phyloP scores from a whole-genome alignment of 2,888 invertebrate species.

The Patella caerulea region DNA sequence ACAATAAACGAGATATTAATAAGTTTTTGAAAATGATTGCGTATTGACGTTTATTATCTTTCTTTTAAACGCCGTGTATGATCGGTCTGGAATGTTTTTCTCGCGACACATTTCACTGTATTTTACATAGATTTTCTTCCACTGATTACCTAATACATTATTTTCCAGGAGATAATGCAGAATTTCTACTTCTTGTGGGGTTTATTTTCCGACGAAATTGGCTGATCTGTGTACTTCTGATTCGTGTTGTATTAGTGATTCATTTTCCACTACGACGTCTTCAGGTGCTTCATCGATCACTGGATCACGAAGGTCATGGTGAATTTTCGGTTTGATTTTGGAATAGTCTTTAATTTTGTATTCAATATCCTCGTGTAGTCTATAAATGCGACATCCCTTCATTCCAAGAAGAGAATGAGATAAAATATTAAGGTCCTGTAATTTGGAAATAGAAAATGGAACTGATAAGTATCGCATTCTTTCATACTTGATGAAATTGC shows the following conservation, averaged over 20 bases:
- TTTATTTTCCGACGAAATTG: neutral
- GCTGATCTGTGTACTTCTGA: neutral
- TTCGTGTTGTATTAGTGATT: neutral
- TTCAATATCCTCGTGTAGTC: conserved; percentile 1
- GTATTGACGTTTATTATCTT: too few relatives aligned
- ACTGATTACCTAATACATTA: neutral
- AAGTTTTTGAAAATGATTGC: too few relatives aligned
- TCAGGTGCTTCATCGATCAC: neutral
- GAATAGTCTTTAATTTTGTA: neutral
- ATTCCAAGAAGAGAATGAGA: conserved; percentile 2
- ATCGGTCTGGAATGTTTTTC: neutral
- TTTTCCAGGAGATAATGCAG: neutral
- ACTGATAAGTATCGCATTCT: too few relatives aligned
- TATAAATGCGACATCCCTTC: neutral
- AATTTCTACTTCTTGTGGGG: neutral
- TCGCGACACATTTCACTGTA: neutral
- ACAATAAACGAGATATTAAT: too few relatives aligned
- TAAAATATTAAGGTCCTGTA: neutral
- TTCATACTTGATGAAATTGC: neutral
- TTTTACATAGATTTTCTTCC: neutral
- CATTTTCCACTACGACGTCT: neutral
- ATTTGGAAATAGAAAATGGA: conserved; percentile 3
- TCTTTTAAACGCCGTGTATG: too few relatives aligned
- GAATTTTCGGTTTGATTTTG: neutral
- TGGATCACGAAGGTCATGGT: too few relatives aligned